Conservation (phyloP, 2,797 vertebrate species). For the Sebastes oblongus region DNA sequence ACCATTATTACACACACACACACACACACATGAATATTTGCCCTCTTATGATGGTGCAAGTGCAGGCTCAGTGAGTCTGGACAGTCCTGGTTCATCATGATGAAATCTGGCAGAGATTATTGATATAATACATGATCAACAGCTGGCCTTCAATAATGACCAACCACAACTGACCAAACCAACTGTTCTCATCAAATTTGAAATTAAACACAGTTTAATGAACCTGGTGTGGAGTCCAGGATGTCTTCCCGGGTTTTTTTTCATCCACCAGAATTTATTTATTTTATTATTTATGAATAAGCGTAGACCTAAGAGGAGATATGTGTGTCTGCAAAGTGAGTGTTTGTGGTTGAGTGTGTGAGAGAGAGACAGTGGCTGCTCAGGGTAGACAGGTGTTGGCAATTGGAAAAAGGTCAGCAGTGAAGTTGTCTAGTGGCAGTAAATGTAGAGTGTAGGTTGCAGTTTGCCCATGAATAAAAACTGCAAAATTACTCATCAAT, state of each 20-base stretch:
- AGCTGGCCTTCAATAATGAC: not conserved
- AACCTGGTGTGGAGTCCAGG: fast-evolving
- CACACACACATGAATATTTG: too few species aligned
- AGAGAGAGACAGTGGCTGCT: too few species aligned
- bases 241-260: fast-evolving
- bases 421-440: too few species aligned
- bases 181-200: not conserved
- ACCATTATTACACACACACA: not conserved
- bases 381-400: too few species aligned
- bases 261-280: not conserved
- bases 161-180: not conserved
- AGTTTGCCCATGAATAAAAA: too few species aligned
- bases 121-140: not conserved
- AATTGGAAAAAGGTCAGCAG: too few species aligned
- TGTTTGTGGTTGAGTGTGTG: too few species aligned
- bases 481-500: too few species aligned
- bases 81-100: not conserved
- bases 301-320: not conserved
- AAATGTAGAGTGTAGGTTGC: too few species aligned
- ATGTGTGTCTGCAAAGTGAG: not conserved
- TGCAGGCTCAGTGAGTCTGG: not conserved
- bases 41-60: too few species aligned
- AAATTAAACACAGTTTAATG: not conserved
- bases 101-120: not conserved
- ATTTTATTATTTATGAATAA: not conserved